These are phyloP conservation scores for Pollachius pollachius DNA, from an alignment of 2,113 vertebrate species.

Conservation along the genomic window DNA sequence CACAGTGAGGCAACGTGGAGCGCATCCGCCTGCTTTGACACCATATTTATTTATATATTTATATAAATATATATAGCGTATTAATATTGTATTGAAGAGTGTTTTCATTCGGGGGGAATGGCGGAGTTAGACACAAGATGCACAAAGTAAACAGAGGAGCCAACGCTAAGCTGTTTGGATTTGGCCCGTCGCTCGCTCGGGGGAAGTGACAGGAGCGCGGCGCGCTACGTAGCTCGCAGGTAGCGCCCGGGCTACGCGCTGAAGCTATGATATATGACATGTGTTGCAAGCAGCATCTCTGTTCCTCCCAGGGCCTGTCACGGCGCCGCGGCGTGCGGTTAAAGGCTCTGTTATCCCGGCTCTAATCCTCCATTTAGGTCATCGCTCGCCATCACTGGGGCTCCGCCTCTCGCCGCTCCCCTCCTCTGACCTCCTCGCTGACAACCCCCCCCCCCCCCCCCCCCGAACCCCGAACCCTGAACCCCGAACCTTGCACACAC, in stretches of 20 bases:
- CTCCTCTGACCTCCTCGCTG: no score
- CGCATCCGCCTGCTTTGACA: not conserved
- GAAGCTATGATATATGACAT: slow-evolving; percentile 79
- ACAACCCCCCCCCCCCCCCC: no score
- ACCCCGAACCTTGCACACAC: no score
- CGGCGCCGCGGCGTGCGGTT: slow-evolving; percentile 46
- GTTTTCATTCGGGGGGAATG: slow-evolving; percentile 5
- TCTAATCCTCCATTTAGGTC: slow-evolving; percentile 71
- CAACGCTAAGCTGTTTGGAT: slow-evolving; percentile 65
- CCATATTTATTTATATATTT: not conserved
- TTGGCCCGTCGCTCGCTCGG: slow-evolving; percentile 35
- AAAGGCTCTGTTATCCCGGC: slow-evolving; percentile 64
- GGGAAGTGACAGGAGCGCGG: slow-evolving; percentile 65
- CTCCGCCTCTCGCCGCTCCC: no score
- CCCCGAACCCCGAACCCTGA: no score
- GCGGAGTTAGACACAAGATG: slow-evolving; percentile 11
- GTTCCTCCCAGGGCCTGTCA: slow-evolving; percentile 75
- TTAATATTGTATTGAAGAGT: slow-evolving; percentile 26
- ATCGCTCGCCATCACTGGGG: slow-evolving; percentile 22
- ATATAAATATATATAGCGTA: not conserved
- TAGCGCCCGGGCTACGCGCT: slow-evolving; percentile 71
- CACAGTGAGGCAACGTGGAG: not conserved
- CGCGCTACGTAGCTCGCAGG: slow-evolving; percentile 74
- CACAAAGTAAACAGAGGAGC: slow-evolving; percentile 41
- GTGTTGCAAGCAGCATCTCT: slow-evolving; percentile 73